These are phyloP conservation scores for Acestrorhynchus altus DNA, from an alignment of 2,797 vertebrate genomes.

Conservation along the genomic window DNA sequence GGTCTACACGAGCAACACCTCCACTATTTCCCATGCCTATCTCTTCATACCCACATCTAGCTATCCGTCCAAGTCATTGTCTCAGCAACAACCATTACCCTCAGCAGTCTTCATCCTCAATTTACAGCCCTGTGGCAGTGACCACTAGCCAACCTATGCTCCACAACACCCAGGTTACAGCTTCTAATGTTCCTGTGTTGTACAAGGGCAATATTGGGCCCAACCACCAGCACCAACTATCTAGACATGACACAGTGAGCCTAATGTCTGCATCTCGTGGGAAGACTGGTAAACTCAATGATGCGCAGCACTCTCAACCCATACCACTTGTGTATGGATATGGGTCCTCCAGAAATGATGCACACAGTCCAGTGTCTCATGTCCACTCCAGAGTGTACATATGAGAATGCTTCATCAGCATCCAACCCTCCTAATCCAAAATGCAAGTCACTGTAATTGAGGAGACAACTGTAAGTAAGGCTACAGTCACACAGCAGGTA, in stretches of 20 bases:
- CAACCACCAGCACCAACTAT: constrained; percentile 48
- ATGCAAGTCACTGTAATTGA: no score
- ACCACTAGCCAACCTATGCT: constrained; percentile 49
- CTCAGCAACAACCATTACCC: constrained; percentile 31
- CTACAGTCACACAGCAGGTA: no score
- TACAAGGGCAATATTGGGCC: constrained; percentile 53
- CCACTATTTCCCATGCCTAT: constrained; percentile 59
- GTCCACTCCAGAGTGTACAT: constrained; percentile 69
- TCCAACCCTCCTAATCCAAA: no score
- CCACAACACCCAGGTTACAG: constrained; percentile 41
- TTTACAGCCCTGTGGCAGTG: constrained; percentile 53
- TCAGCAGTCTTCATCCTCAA: constrained; percentile 42
- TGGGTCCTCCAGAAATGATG: constrained; percentile 55
- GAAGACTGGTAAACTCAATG: constrained; percentile 49
- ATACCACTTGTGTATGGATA: constrained; percentile 70
- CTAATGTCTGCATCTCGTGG: constrained; percentile 48
- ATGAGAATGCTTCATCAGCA: constrained; percentile 45
- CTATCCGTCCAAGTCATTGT: constrained; percentile 56
- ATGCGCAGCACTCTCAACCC: constrained; percentile 63
- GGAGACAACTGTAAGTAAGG: no score
- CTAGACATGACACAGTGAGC: constrained; percentile 55
- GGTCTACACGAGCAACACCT: constrained; percentile 43
- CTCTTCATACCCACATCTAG: constrained; percentile 54
- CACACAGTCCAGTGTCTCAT: constrained; percentile 29
- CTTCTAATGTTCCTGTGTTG: constrained; percentile 55